Base-by-base conservation (phyloP, 2,888 invertebrate species). In the Venusia cambrica region DNA sequence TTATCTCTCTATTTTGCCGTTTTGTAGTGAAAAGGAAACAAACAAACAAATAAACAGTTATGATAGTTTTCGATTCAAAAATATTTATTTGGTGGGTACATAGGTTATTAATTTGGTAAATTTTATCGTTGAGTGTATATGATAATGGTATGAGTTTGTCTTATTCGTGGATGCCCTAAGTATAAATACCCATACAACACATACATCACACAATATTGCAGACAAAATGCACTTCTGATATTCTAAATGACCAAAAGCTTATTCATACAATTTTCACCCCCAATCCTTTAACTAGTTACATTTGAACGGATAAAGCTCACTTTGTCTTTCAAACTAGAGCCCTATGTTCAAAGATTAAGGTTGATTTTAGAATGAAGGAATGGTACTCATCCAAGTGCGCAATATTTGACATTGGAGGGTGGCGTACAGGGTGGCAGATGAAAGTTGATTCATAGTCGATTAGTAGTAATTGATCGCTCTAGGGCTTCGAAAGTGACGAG, bases 381-480 rank as follows among this genome's bases (percentile, higher is more conserved):
- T 25, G 36, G 14, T 32, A 51, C 49, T 32, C 51, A 52, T 48
- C 48, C 42, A 56, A 61, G 50, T 61, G 63, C 54, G 56, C 59
- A 62, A 64, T 67, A 64, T 62, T 62, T 48, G 45, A 60, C 57
- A 57, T 52, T 49, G 45, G 54, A 59, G 71, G 62, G 69, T 59
- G 60, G 53, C 48, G 50, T 49, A 45, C 54, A 59, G 71, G 62
- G 69, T 59, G 60, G 53, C 48, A 51, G 58, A 63, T 66, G 70
- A 64, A 67, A 67, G 69, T 66, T 66, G 66, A 71, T 71, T 70
- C 68, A 59, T 61, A 62, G 72, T 72, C 70, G 68, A 72, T 72
- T 73, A 61, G 62, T 58, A 64, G 72, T 75, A 74, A 75, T 74
- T 73, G 74, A 73, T 72, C 71, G 71, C 73, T 57, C 48, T 55